A percentile compares a stretch with the other conserved stretches of the same genome.
These are phyloP conservation scores for Scaptomyza pallida DNA, from an alignment of 1,140 invertebrate genomes.

Conservation along the genomic window DNA sequence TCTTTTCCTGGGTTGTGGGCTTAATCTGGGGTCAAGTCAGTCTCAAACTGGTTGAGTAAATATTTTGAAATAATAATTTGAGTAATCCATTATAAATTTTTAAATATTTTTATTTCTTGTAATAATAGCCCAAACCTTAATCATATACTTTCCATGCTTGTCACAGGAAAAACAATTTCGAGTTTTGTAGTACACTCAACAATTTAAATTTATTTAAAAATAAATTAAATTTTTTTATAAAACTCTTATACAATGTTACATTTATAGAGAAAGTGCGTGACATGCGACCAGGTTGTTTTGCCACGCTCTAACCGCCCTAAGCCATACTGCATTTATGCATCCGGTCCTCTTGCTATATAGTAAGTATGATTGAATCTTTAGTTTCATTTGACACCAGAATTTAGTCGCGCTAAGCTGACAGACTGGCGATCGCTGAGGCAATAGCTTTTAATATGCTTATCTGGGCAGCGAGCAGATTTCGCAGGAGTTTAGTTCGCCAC, in stretches of 20 bases:
- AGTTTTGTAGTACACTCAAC: constrained; percentile 53
- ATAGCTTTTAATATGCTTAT: constrained; percentile 58
- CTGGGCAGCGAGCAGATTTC: constrained; percentile 97
- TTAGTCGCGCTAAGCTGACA: constrained; percentile 50
- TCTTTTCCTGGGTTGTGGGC: too few relatives aligned
- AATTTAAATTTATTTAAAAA: constrained; percentile 73
- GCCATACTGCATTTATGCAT: constrained; percentile 1
- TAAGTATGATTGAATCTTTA: constrained; percentile 78
- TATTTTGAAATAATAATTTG: too few relatives aligned
- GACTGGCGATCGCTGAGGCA: constrained; percentile 23
- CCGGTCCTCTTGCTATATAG: constrained; percentile 43
- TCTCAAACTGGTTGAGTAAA: too few relatives aligned
- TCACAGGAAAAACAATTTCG: not conserved
- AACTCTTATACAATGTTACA: constrained; percentile 70
- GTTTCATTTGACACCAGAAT: constrained; percentile 71
- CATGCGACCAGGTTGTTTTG: constrained; percentile 37
- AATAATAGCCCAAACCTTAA: too few relatives aligned
- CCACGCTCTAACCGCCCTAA: constrained; percentile 42
- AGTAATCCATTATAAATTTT: too few relatives aligned
- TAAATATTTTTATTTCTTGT: too few relatives aligned
- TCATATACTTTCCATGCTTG: too few relatives aligned
- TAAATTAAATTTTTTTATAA: constrained; percentile 73
- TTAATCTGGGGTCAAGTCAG: too few relatives aligned
- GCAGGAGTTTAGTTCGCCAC: constrained; percentile 89
- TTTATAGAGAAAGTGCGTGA: constrained; percentile 55